phyloP scores from a whole-genome alignment of 1,140 invertebrate genomes.

The Pemphigus obesinymphae region DNA sequence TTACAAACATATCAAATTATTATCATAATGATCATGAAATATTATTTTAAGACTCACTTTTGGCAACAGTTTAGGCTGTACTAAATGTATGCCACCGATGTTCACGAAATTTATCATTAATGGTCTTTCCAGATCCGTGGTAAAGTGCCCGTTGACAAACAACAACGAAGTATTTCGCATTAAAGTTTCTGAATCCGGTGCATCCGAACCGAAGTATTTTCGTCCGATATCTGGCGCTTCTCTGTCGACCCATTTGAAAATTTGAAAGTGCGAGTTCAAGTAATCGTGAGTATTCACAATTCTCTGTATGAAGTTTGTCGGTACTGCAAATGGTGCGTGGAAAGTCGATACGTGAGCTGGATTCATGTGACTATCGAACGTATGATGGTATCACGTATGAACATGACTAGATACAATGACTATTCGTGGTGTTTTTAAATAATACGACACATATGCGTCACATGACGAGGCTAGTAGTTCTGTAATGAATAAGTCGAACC shows the following conservation, averaged over 20 bases:
- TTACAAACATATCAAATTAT: slow-evolving; percentile 50
- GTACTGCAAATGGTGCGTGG: neutral
- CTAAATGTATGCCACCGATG: slow-evolving; percentile 64
- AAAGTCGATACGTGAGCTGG: slow-evolving; percentile 43
- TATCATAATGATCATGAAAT: too few relatives aligned
- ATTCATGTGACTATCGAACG: slow-evolving; percentile 46
- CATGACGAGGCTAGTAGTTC: slow-evolving; percentile 44
- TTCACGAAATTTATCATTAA: slow-evolving; percentile 61
- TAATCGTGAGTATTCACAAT: slow-evolving; percentile 40
- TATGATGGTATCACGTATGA: slow-evolving; percentile 59
- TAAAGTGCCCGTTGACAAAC: slow-evolving; percentile 62
- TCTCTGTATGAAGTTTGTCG: slow-evolving; percentile 42
- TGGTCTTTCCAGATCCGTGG: slow-evolving; percentile 57
- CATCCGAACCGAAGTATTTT: slow-evolving; percentile 43
- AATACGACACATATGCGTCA: slow-evolving; percentile 47
- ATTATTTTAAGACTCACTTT: slow-evolving; percentile 50
- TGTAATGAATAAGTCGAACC: slow-evolving; percentile 44
- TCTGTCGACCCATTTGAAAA: neutral
- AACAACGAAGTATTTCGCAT: slow-evolving; percentile 58
- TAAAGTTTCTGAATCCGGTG: slow-evolving; percentile 55
- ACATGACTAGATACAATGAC: slow-evolving; percentile 55
- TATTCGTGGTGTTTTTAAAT: slow-evolving; percentile 54
- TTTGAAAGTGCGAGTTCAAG: neutral
- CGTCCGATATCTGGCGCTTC: slow-evolving; percentile 21
- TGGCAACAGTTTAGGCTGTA: slow-evolving; percentile 55